Percentiles rank a stretch among this genome's conserved stretches.
These are phyloP conservation scores for Cerceris rybyensis DNA, from an alignment of 2,888 invertebrate genomes.

Conservation along the genomic window DNA sequence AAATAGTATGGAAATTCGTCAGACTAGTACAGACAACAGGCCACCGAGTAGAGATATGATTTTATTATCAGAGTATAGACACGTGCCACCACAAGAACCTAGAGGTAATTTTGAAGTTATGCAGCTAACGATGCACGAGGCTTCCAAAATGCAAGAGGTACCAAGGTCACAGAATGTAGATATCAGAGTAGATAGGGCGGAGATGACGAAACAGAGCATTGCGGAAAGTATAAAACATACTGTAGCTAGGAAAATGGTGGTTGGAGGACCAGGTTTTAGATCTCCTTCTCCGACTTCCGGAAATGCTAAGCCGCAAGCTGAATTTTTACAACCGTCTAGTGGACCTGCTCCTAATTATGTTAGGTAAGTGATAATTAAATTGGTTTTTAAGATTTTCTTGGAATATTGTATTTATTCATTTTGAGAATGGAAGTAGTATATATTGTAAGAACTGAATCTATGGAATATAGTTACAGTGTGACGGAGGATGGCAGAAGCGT, in stretches of 20 bases:
- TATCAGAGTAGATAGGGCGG: slow-evolving; percentile 80
- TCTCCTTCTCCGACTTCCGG: slow-evolving; percentile 84
- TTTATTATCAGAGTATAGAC: slow-evolving; percentile 60
- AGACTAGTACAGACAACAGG: slow-evolving; percentile 53
- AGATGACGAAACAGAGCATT: slow-evolving; percentile 85
- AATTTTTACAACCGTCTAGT: slow-evolving; percentile 80
- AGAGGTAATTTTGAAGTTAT: slow-evolving; percentile 64
- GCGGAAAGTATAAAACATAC: slow-evolving; percentile 82
- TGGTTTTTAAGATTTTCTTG: not conserved
- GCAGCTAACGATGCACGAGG: slow-evolving; percentile 62
- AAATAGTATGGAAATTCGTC: slow-evolving; percentile 53
- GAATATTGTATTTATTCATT: not conserved
- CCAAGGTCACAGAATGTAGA: slow-evolving; percentile 59
- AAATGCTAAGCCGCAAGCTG: slow-evolving; percentile 82
- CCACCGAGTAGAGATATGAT: slow-evolving; percentile 66
- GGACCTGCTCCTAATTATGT: slow-evolving; percentile 80
- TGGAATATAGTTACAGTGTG: slow-evolving; percentile 79
- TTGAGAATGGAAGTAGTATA: not conserved
- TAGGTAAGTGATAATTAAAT: slow-evolving; percentile 65
- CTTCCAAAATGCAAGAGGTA: slow-evolving; percentile 62
- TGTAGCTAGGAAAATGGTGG: slow-evolving; percentile 85
- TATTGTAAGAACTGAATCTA: slow-evolving; percentile 59
- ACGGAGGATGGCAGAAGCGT: slow-evolving; percentile 90
- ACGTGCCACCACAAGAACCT: slow-evolving; percentile 51
- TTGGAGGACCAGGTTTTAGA: slow-evolving; percentile 86